A percentile compares a stretch with the other conserved stretches of the same genome.
Conservation (phyloP, 2,888 invertebrate genomes). For the Polyploca ridens region DNA sequence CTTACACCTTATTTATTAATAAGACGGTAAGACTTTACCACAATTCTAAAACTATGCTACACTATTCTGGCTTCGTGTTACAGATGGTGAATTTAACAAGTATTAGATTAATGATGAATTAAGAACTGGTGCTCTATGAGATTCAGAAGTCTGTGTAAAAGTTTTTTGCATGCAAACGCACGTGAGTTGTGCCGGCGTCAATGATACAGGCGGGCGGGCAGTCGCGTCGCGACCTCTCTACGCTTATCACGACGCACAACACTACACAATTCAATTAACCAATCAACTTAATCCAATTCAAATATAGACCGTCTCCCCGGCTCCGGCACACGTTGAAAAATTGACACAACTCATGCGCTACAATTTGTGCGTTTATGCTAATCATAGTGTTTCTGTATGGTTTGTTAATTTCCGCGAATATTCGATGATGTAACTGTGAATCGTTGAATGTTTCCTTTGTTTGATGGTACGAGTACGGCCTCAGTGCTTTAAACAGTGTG, state of each 20-base stretch:
- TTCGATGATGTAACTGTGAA: constrained; percentile 71
- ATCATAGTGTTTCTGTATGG: constrained; percentile 48
- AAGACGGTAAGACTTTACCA: no score
- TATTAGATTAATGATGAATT: not conserved
- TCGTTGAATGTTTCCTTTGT: constrained; percentile 66
- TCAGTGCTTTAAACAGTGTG: constrained; percentile 58
- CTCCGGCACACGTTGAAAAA: constrained; percentile 19
- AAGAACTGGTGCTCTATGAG: constrained; percentile 54
- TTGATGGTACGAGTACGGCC: constrained; percentile 37
- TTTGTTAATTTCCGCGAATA: constrained; percentile 63
- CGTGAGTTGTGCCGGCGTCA: constrained; percentile 67
- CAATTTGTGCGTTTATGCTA: constrained; percentile 49
- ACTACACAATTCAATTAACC: constrained; percentile 62
- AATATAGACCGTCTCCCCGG: constrained; percentile 38
- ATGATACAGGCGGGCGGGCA: constrained; percentile 69
- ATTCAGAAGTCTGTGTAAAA: constrained; percentile 65
- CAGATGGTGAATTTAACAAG: no score
- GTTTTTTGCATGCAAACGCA: constrained; percentile 78
- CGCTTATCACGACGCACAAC: constrained; percentile 74
- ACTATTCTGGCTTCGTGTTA: no score
- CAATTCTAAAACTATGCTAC: no score
- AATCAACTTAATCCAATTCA: constrained; percentile 60
- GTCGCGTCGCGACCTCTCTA: constrained; percentile 74
- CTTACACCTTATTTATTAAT: no score
- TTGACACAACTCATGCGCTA: constrained; percentile 30